Base-by-base conservation (phyloP, 2,797 vertebrate species). In the Channallabes apus region DNA sequence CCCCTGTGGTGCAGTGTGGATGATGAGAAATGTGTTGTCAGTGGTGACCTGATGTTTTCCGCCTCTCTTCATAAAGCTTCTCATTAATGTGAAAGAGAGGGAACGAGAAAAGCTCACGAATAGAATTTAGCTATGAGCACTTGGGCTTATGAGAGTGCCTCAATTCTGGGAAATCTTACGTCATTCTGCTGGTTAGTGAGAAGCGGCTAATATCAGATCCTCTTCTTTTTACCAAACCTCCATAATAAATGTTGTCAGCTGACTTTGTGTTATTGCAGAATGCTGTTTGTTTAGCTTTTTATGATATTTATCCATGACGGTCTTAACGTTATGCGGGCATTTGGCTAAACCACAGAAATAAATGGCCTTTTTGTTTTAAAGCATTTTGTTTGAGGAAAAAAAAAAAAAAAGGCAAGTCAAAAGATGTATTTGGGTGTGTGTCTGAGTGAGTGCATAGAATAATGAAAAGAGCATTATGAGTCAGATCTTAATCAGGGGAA, bases 21-120 rank as follows among this genome's bases (percentile, higher is more conserved):
- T 86, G 83, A 89, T 87, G 84, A 65, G 78, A 86, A 88, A 83
- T 82, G 80, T 69, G 85, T 35, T 86, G 73, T 82, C 85, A 82
- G 51, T 58, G 14, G 38, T 78, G 72, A 78, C 64, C 64, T 86
- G 80, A 64, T 82, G 85, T 71, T 86, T 86, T 78, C 56, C 6
- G 54, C 72, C 73, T 82, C 35, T 78, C 80, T 83, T 65, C 41
- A 62, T 79, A 76, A 78, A 29, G 56, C 51, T 67, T 79, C 72
- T 86, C 73, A 71, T 85, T 77, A 87, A 76, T 54, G 86, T 46
- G 69, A 54, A 29, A 68, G 29, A 81, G 78, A 69, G 68, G 41
- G 62, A 84, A 24, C 4, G 46, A 73, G 67, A 86, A 64, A 62
- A 80, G 29, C 15, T 32, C 15, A 29, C 64, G 54, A 78, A 71